Evolutionary conservation across 2,797 vertebrate species (phyloP), one percentile per base, ranked within the genome.

Genomic region (Nothura maculosa): DNA sequence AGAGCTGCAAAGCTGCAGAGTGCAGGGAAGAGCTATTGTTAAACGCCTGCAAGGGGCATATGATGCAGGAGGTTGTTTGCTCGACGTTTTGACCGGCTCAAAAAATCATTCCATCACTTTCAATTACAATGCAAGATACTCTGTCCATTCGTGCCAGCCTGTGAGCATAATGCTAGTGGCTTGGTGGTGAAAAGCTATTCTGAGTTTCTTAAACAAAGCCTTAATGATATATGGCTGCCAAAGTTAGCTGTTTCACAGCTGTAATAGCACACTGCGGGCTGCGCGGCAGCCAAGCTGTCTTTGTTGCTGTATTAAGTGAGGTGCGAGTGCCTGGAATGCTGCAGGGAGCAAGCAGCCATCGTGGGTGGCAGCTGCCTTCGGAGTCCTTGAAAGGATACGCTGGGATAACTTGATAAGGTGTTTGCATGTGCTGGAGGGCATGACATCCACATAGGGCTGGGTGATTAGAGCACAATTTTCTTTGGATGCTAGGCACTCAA

Each of bases 231-330:
- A 96, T 95, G 82, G 68, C 78, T 95, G 95, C 97, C 97, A 94
- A 97, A 97, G 97, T 97, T 96, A 98, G 97, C 94, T 93, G 76
- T 93, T 94, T 81, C 96, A 80, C 97, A 98, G 98, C 97, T 98
- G 97, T 92, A 98, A 97, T 95, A 97, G 97, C 96, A 96, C 78
- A 54, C 34, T 64, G 69, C 55, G 79, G 94, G 66, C 74, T 89
- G 47, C 7, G 2, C 52, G 94, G 92, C 96, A 96, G 96, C 92
- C 94, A 87, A 87, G 81, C 87, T 95, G 95, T 93, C 96, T 96
- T 96, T 90, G 81, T 96, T 95, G 93, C 95, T 97, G 94, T 94
- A 95, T 96, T 96, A 95, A 92, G 96, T 87, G 95, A 96, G 93
- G 91, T 95, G 93, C 4, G 19, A 97, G 95, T 0, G 55, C 76